A percentile compares a stretch with the other conserved stretches of the same genome.
phyloP scores from a whole-genome alignment of 2,888 invertebrate genomes.

The Cerastoderma edule region DNA sequence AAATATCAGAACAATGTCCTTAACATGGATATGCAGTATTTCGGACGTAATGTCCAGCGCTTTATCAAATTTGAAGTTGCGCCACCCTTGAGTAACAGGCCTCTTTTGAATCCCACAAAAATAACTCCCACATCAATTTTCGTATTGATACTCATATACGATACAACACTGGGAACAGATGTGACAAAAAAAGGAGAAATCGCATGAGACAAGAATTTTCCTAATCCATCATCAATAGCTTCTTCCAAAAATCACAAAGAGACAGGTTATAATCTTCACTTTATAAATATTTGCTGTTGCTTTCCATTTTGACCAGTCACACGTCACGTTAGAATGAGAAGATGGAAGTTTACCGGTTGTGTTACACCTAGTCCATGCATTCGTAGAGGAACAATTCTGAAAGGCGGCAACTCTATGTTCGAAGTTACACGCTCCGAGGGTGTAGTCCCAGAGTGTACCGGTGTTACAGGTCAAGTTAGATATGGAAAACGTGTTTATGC shows the following conservation, averaged over 20 bases:
- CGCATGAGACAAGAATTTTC: background rate
- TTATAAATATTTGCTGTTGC: background rate
- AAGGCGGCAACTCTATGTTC: slow-evolving; percentile 5
- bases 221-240: no score
- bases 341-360: slow-evolving; percentile 16
- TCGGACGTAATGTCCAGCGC: no score
- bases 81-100: no score
- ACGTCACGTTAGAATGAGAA: no score
- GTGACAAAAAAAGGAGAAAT: background rate
- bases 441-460: slow-evolving; percentile 19
- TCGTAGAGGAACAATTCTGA: background rate
- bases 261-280: background rate
- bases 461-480: background rate
- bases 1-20: no score
- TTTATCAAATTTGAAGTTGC: no score
- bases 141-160: no score
- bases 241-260: background rate
- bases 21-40: no score
- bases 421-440: slow-evolving; percentile 5
- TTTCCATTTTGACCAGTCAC: no score
- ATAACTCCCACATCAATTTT: no score
- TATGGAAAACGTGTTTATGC: background rate
- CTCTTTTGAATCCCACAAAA: no score
- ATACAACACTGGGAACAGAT: no score
- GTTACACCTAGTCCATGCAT: slow-evolving; percentile 27